Evolutionary conservation across 2,113 vertebrate genomes (phyloP).

Genomic region (Crotalus horridus): DNA sequence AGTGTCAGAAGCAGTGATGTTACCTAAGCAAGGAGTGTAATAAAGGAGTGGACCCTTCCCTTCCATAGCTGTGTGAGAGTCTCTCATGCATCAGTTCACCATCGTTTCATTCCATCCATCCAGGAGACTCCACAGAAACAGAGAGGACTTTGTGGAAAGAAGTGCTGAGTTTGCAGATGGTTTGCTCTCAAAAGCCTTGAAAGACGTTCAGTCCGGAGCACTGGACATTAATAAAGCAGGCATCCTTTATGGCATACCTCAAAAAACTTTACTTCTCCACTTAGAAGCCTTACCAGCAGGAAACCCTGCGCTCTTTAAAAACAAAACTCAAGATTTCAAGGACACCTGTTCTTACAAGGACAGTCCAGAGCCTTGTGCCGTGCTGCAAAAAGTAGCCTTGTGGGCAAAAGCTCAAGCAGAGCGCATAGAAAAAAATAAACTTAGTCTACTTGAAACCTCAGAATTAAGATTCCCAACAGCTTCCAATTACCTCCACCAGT

Average conservation of each 20-base stretch:
- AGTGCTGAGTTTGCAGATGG: constrained; percentile 99
- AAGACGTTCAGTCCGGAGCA: constrained; percentile 98
- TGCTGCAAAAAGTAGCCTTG: constrained; percentile 92
- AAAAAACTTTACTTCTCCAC: constrained; percentile 91
- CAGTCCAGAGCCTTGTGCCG: constrained; percentile 87
- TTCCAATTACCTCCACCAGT: constrained; percentile 91
- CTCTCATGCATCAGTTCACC: constrained; percentile 94
- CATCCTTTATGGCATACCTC: constrained; percentile 99
- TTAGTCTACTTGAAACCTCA: constrained; percentile 82
- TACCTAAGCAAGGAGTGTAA: constrained; percentile 98
- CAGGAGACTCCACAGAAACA: constrained; percentile 97
- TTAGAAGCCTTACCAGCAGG: constrained; percentile 88
- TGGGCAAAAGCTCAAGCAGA: constrained; percentile 91
- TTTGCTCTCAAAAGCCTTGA: constrained; percentile 99
- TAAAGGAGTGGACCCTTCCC: constrained; percentile 99
- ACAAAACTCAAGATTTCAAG: constrained; percentile 80
- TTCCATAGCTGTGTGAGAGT: constrained; percentile 92
- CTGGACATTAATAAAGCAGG: constrained; percentile 96
- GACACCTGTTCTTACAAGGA: constrained; percentile 84
- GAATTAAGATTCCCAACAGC: constrained; percentile 88
- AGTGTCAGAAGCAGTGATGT: constrained; percentile 97
- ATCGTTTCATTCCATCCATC: constrained; percentile 99
- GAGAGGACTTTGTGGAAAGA: constrained; percentile 96
- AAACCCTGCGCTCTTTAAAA: constrained; percentile 81
- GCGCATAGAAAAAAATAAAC: constrained; percentile 81